phyloP scores from a whole-genome alignment of 2,797 vertebrate species.

The Dallia pectoralis region DNA sequence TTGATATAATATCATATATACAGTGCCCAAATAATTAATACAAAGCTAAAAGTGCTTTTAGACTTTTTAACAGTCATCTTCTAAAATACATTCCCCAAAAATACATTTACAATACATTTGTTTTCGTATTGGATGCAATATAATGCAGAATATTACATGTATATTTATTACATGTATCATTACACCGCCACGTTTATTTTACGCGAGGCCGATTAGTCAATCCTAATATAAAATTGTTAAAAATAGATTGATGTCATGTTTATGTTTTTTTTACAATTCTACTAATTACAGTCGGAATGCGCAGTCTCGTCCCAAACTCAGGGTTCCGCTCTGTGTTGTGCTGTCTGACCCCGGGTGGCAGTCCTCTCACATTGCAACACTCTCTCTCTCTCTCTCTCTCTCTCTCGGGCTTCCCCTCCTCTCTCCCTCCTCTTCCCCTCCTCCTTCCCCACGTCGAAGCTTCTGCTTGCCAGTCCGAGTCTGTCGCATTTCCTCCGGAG shows the following conservation, averaged over 20 bases:
- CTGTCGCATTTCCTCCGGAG: constrained; percentile 54
- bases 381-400: constrained; percentile 41
- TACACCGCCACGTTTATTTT: neutral
- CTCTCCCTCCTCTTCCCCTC: too few relatives aligned
- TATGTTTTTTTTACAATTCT: neutral
- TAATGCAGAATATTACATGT: neutral
- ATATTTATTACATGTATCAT: too few relatives aligned
- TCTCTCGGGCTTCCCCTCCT: constrained; percentile 35
- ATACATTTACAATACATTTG: too few relatives aligned
- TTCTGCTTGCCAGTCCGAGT: constrained; percentile 39
- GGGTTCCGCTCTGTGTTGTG: constrained; percentile 41
- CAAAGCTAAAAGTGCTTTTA: too few relatives aligned
- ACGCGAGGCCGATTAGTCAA: neutral
- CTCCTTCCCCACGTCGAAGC: constrained; percentile 38
- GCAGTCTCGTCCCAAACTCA: neutral
- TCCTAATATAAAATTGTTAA: neutral
- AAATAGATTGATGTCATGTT: neutral
- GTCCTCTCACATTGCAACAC: constrained; percentile 67
- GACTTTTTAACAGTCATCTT: too few relatives aligned
- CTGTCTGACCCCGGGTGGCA: constrained; percentile 62
- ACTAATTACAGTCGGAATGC: neutral
- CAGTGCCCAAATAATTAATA: too few relatives aligned
- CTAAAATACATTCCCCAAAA: too few relatives aligned
- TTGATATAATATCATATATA: too few relatives aligned
- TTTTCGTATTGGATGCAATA: neutral